These are phyloP conservation scores for Drosophila rhopaloa DNA, from an alignment of 1,140 invertebrate species.

Conservation along the genomic window DNA sequence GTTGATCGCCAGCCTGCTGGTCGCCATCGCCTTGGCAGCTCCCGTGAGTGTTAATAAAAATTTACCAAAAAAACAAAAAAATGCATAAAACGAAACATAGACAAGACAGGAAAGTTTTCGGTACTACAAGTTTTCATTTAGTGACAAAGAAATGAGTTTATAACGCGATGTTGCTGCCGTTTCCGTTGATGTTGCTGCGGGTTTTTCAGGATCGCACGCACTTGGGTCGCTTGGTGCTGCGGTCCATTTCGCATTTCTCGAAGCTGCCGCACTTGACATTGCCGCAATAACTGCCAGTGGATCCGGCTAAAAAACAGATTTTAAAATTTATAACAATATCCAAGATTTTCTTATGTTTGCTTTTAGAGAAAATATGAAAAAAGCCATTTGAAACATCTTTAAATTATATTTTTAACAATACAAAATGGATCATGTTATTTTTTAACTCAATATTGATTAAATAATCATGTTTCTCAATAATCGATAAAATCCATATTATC, in stretches of 20 bases:
- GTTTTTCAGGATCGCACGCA: constrained; percentile 86
- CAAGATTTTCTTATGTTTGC: no score
- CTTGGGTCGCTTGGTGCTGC: constrained; percentile 87
- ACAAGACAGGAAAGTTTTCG: constrained; percentile 8
- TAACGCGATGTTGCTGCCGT: constrained; percentile 11
- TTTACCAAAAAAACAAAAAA: constrained; percentile 1
- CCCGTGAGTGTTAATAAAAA: constrained; percentile 64
- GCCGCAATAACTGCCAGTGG: constrained; percentile 87
- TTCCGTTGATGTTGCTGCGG: constrained; percentile 68
- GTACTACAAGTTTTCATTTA: constrained; percentile 12
- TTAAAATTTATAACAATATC: neutral
- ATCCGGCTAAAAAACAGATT: constrained; percentile 82
- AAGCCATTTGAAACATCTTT: no score
- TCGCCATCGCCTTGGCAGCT: constrained; percentile 57
- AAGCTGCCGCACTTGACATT: constrained; percentile 88
- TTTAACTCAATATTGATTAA: no score
- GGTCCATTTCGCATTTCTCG: constrained; percentile 89
- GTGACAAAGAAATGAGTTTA: constrained; percentile 22
- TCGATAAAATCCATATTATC: no score
- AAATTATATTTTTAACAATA: no score
- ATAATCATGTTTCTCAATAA: no score
- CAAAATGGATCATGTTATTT: no score
- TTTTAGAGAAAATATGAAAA: no score
- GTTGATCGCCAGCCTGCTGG: constrained; percentile 77
- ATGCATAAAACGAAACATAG: neutral